Evolutionary conservation across 2,888 invertebrate species (phyloP).

Genomic region (Tiliacea citrago): DNA sequence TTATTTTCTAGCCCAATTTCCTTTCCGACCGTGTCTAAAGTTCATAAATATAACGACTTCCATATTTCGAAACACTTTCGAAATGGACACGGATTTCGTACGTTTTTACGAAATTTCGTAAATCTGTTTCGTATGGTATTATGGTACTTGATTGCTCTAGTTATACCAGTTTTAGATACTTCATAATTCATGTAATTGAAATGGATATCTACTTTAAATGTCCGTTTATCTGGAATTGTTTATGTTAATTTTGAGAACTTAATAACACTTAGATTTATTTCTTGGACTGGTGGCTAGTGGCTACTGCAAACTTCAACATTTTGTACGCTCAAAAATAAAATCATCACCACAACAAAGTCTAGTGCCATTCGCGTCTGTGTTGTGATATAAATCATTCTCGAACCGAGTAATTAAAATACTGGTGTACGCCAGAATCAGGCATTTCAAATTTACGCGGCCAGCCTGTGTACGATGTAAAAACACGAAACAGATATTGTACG

Average conservation of each 20-base stretch:
- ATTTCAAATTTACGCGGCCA: slow-evolving; percentile 81
- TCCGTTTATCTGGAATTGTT: slow-evolving; percentile 15
- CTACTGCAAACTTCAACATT: neutral
- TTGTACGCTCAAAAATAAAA: slow-evolving; percentile 59
- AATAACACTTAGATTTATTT: slow-evolving; percentile 32
- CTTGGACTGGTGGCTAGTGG: neutral
- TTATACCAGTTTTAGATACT: slow-evolving; percentile 48
- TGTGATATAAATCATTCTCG: slow-evolving; percentile 88
- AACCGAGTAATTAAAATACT: slow-evolving; percentile 90
- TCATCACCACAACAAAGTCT: slow-evolving; percentile 63
- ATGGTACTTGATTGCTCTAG: slow-evolving; percentile 57
- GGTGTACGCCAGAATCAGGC: slow-evolving; percentile 87
- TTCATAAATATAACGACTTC: slow-evolving; percentile 83
- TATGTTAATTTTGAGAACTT: slow-evolving; percentile 15
- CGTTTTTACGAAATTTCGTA: slow-evolving; percentile 75
- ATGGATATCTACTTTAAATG: slow-evolving; percentile 15
- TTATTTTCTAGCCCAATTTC: slow-evolving; percentile 87
- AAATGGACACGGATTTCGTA: slow-evolving; percentile 78
- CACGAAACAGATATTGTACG: slow-evolving; percentile 66
- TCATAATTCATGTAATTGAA: slow-evolving; percentile 37
- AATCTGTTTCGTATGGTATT: slow-evolving; percentile 46
- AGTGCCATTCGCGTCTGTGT: slow-evolving; percentile 70
- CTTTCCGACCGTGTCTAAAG: slow-evolving; percentile 82
- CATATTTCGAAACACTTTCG: slow-evolving; percentile 83
- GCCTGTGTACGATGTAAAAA: slow-evolving; percentile 66